Evolutionary conservation across 2,797 vertebrate species (phyloP).

Genomic region (Odontamblyopus rebecca): DNA sequence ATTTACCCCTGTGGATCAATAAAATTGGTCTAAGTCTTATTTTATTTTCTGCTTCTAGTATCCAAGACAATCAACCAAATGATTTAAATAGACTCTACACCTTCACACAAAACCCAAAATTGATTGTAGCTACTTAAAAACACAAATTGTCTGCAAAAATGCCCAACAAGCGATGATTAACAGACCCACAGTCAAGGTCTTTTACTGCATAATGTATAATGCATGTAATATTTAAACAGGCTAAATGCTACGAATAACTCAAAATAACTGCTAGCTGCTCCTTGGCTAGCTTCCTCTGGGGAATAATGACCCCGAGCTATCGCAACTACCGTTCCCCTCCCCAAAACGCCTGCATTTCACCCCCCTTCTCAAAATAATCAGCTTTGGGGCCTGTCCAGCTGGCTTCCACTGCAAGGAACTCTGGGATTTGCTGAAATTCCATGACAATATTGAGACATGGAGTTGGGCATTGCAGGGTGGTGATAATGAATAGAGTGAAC

Average conservation of each 20-base stretch:
- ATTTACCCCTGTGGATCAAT: too few relatives aligned
- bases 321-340: constrained; percentile 5
- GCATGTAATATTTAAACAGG: constrained; percentile 1
- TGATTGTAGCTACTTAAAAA: not conserved
- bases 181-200: not conserved
- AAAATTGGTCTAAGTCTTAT: not conserved
- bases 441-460: constrained; percentile 25
- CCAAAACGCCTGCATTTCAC: constrained; percentile 20
- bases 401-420: constrained; percentile 38
- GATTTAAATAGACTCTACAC: not conserved
- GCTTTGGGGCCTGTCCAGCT: constrained; percentile 60
- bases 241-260: constrained; percentile 7
- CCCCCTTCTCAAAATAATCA: constrained; percentile 55
- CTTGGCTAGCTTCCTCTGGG: not conserved
- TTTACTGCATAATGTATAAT: constrained; percentile 1
- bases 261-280: constrained; percentile 1
- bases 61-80: not conserved
- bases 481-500: not conserved
- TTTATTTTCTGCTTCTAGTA: not conserved
- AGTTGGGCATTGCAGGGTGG: not conserved
- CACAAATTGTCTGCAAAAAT: not conserved
- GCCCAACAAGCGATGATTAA: not conserved
- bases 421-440: constrained; percentile 36
- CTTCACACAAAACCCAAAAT: not conserved
- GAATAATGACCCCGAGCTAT: constrained; percentile 18